phyloP scores from a whole-genome alignment of 2,797 vertebrate species.

The Notoglanidium macrostoma region DNA sequence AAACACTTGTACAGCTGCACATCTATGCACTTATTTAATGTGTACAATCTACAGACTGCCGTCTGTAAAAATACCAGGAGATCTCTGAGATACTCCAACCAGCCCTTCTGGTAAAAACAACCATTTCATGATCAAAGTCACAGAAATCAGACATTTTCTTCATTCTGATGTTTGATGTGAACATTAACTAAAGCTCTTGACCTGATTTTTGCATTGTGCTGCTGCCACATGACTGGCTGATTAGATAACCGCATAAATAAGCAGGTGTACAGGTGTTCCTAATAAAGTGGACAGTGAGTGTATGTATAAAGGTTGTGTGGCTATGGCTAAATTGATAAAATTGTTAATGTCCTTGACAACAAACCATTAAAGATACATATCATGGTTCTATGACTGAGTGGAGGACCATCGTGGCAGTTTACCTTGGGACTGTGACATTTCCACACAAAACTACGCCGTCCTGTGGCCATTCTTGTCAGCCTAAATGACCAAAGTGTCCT shows the following conservation, averaged over 20 bases:
- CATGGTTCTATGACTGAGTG: background rate
- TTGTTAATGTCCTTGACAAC: background rate
- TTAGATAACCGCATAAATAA: background rate
- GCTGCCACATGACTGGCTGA: background rate
- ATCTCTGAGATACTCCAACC: background rate
- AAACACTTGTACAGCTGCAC: background rate
- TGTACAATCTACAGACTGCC: background rate
- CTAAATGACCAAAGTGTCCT: background rate
- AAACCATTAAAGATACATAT: background rate
- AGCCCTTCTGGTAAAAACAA: background rate
- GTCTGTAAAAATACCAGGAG: background rate
- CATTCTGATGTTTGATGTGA: background rate
- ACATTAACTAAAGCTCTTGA: background rate
- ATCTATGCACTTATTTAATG: background rate
- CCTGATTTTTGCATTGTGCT: background rate
- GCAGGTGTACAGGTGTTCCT: background rate
- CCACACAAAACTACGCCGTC: background rate
- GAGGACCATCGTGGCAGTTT: background rate
- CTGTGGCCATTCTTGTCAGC: background rate
- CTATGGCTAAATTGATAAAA: background rate
- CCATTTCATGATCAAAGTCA: background rate
- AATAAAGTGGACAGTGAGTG: background rate
- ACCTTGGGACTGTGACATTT: background rate
- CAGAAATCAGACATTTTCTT: background rate
- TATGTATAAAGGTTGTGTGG: background rate